A percentile compares a stretch with the other conserved stretches of the same genome.
Conservation (phyloP, 2,888 invertebrate species). For the Empis stercorea region DNA sequence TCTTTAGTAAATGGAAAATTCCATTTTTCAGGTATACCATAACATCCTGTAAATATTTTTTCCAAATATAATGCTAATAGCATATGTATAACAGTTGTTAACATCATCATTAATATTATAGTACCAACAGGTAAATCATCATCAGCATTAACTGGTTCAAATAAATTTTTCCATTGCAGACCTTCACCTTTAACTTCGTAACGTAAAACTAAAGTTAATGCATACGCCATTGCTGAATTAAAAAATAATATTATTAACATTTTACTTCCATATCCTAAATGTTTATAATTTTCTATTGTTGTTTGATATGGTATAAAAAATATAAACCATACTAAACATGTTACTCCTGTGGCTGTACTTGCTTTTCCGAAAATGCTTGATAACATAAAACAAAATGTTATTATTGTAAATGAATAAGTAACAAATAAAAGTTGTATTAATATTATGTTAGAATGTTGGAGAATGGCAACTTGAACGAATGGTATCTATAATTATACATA, state of each 20-base stretch:
- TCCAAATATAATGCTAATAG: conserved; percentile 68
- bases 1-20: conserved; percentile 52
- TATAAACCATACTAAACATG: conserved; percentile 64
- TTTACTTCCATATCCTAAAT: conserved; percentile 46
- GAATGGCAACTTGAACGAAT: conserved; percentile 42
- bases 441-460: conserved; percentile 52
- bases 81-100: conserved; percentile 56
- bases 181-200: conserved; percentile 45
- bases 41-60: conserved; percentile 68
- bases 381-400: conserved; percentile 66
- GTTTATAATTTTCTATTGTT: conserved; percentile 51
- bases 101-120: conserved; percentile 53
- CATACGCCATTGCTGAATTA: conserved; percentile 64
- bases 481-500: not conserved
- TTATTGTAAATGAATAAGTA: conserved; percentile 54
- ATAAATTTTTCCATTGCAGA: conserved; percentile 41
- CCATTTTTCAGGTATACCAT: conserved; percentile 65
- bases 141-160: conserved; percentile 48
- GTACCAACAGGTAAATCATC: conserved; percentile 57
- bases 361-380: conserved; percentile 72
- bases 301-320: conserved; percentile 60
- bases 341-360: conserved; percentile 63
- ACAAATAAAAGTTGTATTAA: conserved; percentile 58
- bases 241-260: conserved; percentile 50
- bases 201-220: not conserved